Evolutionary conservation across 2,113 vertebrate species (phyloP).

Genomic region (Hyaena hyaena): DNA sequence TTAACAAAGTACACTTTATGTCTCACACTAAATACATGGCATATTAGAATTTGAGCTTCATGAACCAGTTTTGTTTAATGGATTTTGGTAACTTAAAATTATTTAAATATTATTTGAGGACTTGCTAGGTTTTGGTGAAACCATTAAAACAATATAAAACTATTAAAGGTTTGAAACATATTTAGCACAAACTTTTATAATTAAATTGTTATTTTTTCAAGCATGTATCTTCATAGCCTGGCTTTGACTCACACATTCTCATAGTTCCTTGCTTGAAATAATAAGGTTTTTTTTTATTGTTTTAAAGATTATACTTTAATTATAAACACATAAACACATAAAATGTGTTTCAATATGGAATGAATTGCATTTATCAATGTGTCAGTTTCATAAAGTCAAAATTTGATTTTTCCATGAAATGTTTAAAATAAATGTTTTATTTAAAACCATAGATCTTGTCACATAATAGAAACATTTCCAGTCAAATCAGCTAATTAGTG

Average conservation of each 20-base stretch:
- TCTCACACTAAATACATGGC: background rate
- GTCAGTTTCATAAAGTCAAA: background rate
- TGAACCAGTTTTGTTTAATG: background rate
- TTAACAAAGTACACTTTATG: background rate
- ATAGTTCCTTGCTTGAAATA: background rate
- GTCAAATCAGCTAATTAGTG: constrained; percentile 55
- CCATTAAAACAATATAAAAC: background rate
- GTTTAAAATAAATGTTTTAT: constrained; percentile 49
- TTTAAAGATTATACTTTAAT: background rate
- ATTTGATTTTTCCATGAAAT: constrained; percentile 47
- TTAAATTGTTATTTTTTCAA: background rate
- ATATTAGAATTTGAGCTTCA: background rate
- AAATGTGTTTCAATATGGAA: background rate
- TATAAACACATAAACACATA: background rate
- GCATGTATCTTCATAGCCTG: background rate
- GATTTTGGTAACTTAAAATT: background rate
- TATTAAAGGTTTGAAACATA: background rate
- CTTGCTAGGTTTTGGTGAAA: background rate
- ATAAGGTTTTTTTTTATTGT: background rate
- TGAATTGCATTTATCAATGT: background rate
- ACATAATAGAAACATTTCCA: constrained; percentile 35
- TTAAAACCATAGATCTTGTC: constrained; percentile 25
- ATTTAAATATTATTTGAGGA: background rate
- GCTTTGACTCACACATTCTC: background rate
- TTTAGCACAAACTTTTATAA: background rate